A percentile compares a stretch with the other conserved stretches of the same genome.
These are phyloP conservation scores for Caerostris extrusa DNA, from an alignment of 1,140 invertebrate genomes.

Conservation along the genomic window DNA sequence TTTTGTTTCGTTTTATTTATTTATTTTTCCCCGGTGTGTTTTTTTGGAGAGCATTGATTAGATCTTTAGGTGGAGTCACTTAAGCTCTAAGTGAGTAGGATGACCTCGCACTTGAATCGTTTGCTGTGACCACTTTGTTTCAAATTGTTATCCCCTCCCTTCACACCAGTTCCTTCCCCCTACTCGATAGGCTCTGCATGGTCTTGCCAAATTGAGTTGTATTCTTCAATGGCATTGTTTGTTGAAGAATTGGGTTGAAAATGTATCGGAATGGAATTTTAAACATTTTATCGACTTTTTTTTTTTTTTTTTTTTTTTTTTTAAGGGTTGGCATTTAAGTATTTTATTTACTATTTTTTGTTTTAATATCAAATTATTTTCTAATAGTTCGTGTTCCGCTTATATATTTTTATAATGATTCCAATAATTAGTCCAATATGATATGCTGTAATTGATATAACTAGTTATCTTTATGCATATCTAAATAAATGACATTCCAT, in stretches of 20 bases:
- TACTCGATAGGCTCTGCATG: not conserved
- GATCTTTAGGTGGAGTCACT: slow-evolving; percentile 36
- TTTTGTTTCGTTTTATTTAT: not conserved
- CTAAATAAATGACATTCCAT: no score
- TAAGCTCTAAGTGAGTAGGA: slow-evolving; percentile 1
- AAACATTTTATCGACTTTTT: not conserved
- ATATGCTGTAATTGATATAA: no score
- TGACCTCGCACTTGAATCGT: slow-evolving; percentile 46
- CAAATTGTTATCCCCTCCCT: not conserved
- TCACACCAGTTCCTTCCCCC: not conserved
- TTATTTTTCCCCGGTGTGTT: not conserved
- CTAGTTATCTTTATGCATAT: no score
- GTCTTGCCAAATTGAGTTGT: slow-evolving; percentile 6
- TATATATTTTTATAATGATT: no score
- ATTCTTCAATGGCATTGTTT: slow-evolving; percentile 1
- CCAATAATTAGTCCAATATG: no score
- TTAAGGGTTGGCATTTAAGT: not conserved
- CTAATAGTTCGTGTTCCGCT: not conserved
- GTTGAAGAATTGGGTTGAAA: not conserved
- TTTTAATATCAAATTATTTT: not conserved
- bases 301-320: not conserved
- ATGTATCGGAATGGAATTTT: not conserved
- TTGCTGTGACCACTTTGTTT: slow-evolving; percentile 40
- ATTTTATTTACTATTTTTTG: not conserved
- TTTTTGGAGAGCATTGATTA: not conserved